Conservation (phyloP, 2,797 vertebrate species). For the Urosaurus nigricauda region DNA sequence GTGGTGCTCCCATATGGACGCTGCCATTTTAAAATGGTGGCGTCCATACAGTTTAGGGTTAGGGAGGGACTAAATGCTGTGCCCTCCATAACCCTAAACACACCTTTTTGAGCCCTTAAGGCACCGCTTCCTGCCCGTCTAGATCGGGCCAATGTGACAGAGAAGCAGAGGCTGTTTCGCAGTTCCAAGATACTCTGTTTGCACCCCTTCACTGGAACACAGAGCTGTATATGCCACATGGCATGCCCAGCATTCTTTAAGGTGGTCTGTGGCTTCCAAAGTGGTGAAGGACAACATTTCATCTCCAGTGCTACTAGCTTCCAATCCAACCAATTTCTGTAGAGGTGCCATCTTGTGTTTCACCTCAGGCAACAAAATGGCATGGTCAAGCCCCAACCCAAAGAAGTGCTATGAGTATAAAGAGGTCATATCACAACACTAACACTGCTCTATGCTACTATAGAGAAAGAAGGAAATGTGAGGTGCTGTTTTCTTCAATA, state of each 20-base stretch:
- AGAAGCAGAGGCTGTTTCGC: no score
- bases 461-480: neutral
- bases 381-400: neutral
- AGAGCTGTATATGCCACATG: neutral
- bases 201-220: neutral
- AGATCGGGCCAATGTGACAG: no score
- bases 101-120: no score
- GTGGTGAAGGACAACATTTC: neutral
- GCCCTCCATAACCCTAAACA: no score
- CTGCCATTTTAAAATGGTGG: no score
- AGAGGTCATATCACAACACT: no score
- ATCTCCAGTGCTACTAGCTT: neutral
- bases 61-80: no score
- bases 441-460: neutral
- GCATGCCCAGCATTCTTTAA: neutral
- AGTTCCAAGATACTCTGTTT: no score
- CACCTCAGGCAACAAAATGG: neutral
- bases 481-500: neutral
- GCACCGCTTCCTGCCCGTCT: no score
- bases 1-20: no score
- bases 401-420: neutral
- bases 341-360: neutral
- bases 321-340: neutral
- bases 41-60: no score
- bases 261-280: neutral